Percentiles rank a stretch among this genome's conserved stretches.
Conservation (phyloP, 2,797 vertebrate species). For the Crenichthys baileyi region DNA sequence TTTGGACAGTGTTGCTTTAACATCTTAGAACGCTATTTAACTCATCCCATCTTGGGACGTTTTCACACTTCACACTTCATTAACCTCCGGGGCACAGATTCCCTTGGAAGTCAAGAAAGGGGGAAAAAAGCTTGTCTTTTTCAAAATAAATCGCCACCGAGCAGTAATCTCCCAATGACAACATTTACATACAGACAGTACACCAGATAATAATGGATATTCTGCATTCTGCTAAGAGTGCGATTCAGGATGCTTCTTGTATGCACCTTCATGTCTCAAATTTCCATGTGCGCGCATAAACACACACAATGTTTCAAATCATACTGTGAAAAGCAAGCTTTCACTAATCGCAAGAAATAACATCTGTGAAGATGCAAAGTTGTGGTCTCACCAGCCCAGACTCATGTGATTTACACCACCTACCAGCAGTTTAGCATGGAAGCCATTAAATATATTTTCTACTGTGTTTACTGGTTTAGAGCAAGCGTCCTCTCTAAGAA, state of each 20-base stretch:
- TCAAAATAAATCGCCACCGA: slow-evolving; percentile 78
- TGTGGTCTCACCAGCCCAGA: slow-evolving; percentile 39
- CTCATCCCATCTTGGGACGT: slow-evolving; percentile 90
- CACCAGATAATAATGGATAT: slow-evolving; percentile 67
- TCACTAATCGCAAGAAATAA: slow-evolving; percentile 39
- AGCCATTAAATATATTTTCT: slow-evolving; percentile 15
- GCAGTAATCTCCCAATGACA: slow-evolving; percentile 71
- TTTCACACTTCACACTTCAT: slow-evolving; percentile 99
- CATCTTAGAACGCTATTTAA: slow-evolving; percentile 94
- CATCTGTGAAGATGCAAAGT: slow-evolving; percentile 41
- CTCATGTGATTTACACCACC: slow-evolving; percentile 31
- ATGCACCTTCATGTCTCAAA: slow-evolving; percentile 58
- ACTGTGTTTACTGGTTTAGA: slow-evolving; percentile 17
- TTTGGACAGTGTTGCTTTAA: slow-evolving; percentile 83
- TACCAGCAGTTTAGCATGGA: slow-evolving; percentile 17
- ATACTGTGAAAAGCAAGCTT: slow-evolving; percentile 25
- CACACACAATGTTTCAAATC: slow-evolving; percentile 37
- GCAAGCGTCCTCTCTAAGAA: neutral
- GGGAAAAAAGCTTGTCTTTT: slow-evolving; percentile 76
- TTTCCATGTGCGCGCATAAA: slow-evolving; percentile 46
- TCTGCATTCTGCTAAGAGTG: slow-evolving; percentile 43
- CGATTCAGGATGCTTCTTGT: slow-evolving; percentile 52
- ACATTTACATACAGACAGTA: slow-evolving; percentile 70
- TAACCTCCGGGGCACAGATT: slow-evolving; percentile 89
- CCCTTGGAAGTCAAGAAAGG: slow-evolving; percentile 85